phyloP scores from a whole-genome alignment of 2,888 invertebrate genomes.

The Drosophila maculinotata region DNA sequence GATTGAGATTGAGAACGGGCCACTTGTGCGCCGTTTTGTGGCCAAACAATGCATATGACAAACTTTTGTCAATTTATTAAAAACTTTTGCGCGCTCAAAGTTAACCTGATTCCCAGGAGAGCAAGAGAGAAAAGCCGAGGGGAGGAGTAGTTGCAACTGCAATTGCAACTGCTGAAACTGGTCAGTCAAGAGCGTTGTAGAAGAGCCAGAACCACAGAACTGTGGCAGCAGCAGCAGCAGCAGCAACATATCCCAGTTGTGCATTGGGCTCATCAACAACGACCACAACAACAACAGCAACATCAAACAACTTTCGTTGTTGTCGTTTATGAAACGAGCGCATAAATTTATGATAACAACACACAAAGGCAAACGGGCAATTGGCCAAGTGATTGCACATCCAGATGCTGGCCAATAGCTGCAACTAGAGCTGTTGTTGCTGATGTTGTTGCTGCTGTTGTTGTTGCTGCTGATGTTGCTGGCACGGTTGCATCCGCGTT shows the following conservation, averaged over 20 bases:
- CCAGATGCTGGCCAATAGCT: constrained; percentile 30
- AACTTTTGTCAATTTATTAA: constrained; percentile 81
- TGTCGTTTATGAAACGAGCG: constrained; percentile 76
- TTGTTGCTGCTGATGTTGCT: constrained; percentile 23
- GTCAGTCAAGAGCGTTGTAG: constrained; percentile 47
- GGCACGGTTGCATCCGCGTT: constrained; percentile 60
- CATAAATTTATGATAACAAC: constrained; percentile 81
- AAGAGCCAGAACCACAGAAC: constrained; percentile 15
- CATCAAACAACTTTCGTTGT: constrained; percentile 78
- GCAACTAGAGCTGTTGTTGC: constrained; percentile 16
- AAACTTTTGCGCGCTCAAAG: constrained; percentile 65
- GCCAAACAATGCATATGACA: constrained; percentile 79
- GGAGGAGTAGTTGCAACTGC: constrained; percentile 10
- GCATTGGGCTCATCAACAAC: constrained; percentile 39
- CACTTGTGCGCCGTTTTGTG: constrained; percentile 65
- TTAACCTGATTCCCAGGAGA: constrained; percentile 80
- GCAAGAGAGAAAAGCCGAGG: constrained; percentile 14
- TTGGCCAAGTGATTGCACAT: constrained; percentile 66
- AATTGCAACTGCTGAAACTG: constrained; percentile 50
- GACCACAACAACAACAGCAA: constrained; percentile 17
- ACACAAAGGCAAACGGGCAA: constrained; percentile 62
- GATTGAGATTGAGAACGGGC: constrained; percentile 56
- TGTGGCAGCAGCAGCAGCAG: constrained; percentile 38
- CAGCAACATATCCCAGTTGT: constrained; percentile 45
- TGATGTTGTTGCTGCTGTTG: not conserved